Evolutionary conservation across 2,113 vertebrate species (phyloP).

Genomic region (Apteryx mantelli): DNA sequence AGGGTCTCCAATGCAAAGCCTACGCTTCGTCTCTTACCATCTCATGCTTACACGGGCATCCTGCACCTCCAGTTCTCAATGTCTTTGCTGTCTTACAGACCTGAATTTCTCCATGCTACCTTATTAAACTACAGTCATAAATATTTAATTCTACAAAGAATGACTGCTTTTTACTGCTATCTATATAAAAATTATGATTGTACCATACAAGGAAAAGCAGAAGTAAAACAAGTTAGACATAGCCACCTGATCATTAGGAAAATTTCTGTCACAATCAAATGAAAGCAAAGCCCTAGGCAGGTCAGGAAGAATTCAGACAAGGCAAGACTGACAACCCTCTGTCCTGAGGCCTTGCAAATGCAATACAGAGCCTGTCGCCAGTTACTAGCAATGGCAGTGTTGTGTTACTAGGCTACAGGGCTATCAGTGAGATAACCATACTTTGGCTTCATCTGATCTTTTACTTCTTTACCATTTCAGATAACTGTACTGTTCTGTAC

Average conservation of each 20-base stretch:
- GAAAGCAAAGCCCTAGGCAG: background rate
- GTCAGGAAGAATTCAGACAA: background rate
- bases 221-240: background rate
- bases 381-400: background rate
- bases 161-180: background rate
- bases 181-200: background rate
- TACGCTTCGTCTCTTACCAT: background rate
- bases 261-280: background rate
- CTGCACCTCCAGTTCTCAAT: background rate
- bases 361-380: background rate
- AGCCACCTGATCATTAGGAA: background rate
- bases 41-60: background rate
- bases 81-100: background rate
- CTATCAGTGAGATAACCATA: background rate
- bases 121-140: background rate
- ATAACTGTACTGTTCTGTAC: background rate
- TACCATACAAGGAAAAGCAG: background rate
- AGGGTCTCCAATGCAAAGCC: background rate
- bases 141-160: background rate
- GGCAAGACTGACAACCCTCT: background rate
- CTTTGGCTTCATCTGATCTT: background rate
- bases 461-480: background rate
- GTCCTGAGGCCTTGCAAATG: background rate
- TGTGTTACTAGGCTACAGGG: background rate
- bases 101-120: background rate